Percentiles rank a stretch among this genome's conserved stretches.
Evolutionary conservation across 2,888 invertebrate species (phyloP).

Genomic region (Andrena minutula): DNA sequence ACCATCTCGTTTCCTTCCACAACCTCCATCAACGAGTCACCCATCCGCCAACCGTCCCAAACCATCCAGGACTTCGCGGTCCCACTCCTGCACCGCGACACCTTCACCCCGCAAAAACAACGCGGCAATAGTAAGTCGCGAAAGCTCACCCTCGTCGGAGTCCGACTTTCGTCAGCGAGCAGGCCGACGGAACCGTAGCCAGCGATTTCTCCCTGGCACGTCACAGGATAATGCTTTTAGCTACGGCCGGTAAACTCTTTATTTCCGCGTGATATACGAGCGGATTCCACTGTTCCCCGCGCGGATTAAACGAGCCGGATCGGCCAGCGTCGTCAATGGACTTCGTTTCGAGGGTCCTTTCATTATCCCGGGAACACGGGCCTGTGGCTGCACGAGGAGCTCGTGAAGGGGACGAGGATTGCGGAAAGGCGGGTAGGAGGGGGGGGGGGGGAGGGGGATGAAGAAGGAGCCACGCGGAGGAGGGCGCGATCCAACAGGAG

Average conservation of each 20-base stretch:
- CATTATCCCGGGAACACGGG: slow-evolving; percentile 69
- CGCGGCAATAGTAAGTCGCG: no score
- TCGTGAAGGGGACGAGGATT: slow-evolving; percentile 1
- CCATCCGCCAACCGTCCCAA: no score
- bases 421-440: background rate
- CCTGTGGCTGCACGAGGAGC: slow-evolving; percentile 31
- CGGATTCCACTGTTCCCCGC: slow-evolving; percentile 65
- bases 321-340: slow-evolving; percentile 70
- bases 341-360: slow-evolving; percentile 74
- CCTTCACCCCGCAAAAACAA: no score
- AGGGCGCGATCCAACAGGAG: background rate
- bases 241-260: slow-evolving; percentile 73
- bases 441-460: background rate
- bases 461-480: slow-evolving; percentile 31
- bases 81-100: no score
- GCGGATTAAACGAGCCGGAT: slow-evolving; percentile 73
- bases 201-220: slow-evolving; percentile 53
- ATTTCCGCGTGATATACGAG: slow-evolving; percentile 73
- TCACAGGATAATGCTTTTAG: slow-evolving; percentile 71
- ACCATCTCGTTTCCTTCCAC: no score
- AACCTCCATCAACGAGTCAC: no score
- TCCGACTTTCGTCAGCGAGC: background rate
- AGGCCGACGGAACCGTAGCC: slow-evolving; percentile 3
- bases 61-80: no score
- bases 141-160: no score